phyloP scores from a whole-genome alignment of 1,140 invertebrate species.

The Helicoverpa zea region DNA sequence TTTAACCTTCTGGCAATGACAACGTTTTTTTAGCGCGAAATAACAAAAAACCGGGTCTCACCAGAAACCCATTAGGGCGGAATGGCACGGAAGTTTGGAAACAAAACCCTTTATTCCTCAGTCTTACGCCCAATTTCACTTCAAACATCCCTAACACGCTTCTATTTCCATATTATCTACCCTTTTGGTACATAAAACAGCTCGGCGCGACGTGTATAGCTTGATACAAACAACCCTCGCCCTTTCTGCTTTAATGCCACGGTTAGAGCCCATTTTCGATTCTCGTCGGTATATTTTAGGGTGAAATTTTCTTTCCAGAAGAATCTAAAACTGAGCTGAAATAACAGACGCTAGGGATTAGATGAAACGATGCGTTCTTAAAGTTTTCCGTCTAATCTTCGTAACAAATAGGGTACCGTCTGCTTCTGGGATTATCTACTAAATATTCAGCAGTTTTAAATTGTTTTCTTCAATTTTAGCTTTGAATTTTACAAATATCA shows the following conservation, averaged over 20 bases:
- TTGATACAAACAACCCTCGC: conserved; percentile 56
- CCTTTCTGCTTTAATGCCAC: conserved; percentile 40
- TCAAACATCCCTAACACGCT: conserved; percentile 52
- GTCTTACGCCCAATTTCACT: conserved; percentile 44
- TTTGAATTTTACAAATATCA: not conserved
- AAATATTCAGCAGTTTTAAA: conserved; percentile 14
- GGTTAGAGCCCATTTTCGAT: conserved; percentile 31
- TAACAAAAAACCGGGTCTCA: conserved; percentile 16
- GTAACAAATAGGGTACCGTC: conserved; percentile 26
- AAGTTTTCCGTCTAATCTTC: conserved; percentile 16
- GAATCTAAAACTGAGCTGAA: conserved; percentile 18
- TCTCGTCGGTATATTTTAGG: conserved; percentile 22
- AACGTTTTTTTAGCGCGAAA: not conserved
- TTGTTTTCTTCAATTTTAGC: not conserved
- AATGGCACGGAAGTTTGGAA: conserved; percentile 26
- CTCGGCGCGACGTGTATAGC: conserved; percentile 51
- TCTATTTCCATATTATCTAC: conserved; percentile 59
- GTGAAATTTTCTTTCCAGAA: not conserved
- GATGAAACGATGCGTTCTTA: conserved; percentile 20
- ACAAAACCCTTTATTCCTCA: conserved; percentile 42
- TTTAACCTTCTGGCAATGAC: conserved; percentile 21
- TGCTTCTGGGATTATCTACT: conserved; percentile 18
- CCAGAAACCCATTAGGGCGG: conserved; percentile 31
- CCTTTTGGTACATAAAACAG: conserved; percentile 52
- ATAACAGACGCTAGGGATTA: conserved; percentile 39